Conservation (phyloP, 2,113 vertebrate species). For the Chaenocephalus aceratus region DNA sequence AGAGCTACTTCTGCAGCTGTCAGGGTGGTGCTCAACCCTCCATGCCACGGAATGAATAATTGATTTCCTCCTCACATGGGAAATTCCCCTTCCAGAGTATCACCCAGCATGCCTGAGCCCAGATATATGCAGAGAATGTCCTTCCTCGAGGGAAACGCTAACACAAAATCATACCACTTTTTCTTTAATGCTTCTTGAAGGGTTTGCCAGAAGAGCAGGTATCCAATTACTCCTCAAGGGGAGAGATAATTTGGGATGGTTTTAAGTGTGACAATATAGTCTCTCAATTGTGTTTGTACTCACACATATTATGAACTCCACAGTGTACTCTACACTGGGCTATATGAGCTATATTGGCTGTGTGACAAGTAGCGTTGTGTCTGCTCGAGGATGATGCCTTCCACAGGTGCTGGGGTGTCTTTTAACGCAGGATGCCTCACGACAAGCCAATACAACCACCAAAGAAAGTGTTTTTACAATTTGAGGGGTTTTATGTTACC, state of each 20-base stretch:
- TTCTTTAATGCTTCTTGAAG: constrained; percentile 37
- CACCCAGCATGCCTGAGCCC: constrained; percentile 33
- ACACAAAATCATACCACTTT: constrained; percentile 32
- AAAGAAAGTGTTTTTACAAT: neutral
- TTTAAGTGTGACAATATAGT: constrained; percentile 8
- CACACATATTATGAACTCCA: constrained; percentile 7
- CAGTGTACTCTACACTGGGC: neutral
- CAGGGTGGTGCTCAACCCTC: constrained; percentile 64
- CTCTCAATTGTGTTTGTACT: neutral
- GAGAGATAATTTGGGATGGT: constrained; percentile 25
- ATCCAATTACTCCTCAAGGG: constrained; percentile 41
- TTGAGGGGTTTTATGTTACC: neutral
- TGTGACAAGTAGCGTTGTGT: neutral
- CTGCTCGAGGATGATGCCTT: neutral
- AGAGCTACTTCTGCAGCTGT: constrained; percentile 62
- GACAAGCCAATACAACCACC: neutral
- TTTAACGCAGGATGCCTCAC: neutral
- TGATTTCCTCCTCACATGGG: constrained; percentile 62
- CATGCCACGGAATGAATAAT: constrained; percentile 77
- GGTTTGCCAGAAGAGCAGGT: constrained; percentile 38
- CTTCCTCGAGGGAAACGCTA: constrained; percentile 35
- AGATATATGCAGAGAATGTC: constrained; percentile 45
- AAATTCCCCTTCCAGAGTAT: constrained; percentile 49
- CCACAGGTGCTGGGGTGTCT: neutral
- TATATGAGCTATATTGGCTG: neutral